Evolutionary conservation across 2,888 invertebrate species (phyloP), one percentile per base, ranked within the genome.

Genomic region (Eugnorisma glareosa): DNA sequence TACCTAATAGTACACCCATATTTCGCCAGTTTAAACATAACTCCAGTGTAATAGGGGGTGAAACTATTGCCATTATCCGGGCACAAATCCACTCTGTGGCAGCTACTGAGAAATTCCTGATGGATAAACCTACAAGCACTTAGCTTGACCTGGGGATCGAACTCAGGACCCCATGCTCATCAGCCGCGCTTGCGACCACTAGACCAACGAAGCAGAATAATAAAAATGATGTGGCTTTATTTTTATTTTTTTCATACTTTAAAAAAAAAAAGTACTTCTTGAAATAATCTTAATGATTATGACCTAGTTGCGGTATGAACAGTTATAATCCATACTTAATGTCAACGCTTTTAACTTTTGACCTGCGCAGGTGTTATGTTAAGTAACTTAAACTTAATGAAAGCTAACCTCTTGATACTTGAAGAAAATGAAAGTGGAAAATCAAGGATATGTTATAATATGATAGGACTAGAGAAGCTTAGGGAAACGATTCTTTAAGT

Each of bases 381-480:
- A 48, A 85, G 82, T 85, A 72, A 85, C 61, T 24, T 71, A 31
- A 67, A 67, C 85, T 85, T 45, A 61, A 84, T 74, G 57, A 82
- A 82, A 85, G 82, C 82, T 85, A 82, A 73, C 86, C 66, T 86
- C 73, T 74, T 74, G 79, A 51, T 78, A 74, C 66, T 63, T 61
- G 68, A 73, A 21, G 82, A 72, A 77, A 83, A 86, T 73, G 86
- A 74, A 83, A 83, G 83, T 86, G 68, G 86, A 61, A 86, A 85
- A 77, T 74, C 86, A 83, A 83, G 79, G 78, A 86, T 71, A 73
- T 59, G 31, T 48, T 82, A 71, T 31, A 69, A 71, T 31, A 69
- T 15, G 82, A 76, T 66, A 75, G 21, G 21, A 31, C 54, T 28
- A 37, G 51, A 73, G 21, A 57, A 43, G 28, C 54, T 28, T 15